Conservation (phyloP, 2,888 invertebrate species). For the Amblyteles armatorius region DNA sequence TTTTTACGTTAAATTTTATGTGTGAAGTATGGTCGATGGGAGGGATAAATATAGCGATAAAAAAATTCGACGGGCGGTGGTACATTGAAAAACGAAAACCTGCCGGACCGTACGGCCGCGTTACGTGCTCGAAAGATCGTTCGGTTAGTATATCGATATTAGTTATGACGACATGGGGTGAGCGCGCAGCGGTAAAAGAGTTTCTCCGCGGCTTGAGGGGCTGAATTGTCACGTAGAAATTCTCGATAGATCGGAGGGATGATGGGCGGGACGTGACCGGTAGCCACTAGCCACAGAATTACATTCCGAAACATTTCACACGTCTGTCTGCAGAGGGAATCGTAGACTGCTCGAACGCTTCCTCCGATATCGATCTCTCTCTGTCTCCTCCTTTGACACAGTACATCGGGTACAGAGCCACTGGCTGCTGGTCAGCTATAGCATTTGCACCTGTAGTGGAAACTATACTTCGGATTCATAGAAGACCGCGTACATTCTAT, state of each 20-base stretch:
- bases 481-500: background rate
- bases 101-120: background rate
- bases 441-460: slow-evolving; percentile 7
- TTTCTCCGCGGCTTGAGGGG: background rate
- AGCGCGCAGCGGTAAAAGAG: background rate
- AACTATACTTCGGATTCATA: background rate
- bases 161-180: background rate
- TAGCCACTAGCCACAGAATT: slow-evolving; percentile 19
- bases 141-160: background rate
- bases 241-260: background rate
- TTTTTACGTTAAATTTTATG: background rate
- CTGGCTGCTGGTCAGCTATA: background rate
- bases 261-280: background rate
- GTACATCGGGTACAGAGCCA: background rate
- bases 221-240: slow-evolving; percentile 9
- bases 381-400: background rate
- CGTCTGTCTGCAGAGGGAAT: slow-evolving; percentile 2
- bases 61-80: background rate
- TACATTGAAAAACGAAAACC: too few relatives aligned
- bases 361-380: slow-evolving; percentile 33
- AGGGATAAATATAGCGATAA: background rate
- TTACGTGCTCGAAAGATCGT: slow-evolving; percentile 1
- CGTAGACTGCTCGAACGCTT: slow-evolving; percentile 8
- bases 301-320: slow-evolving; percentile 34
- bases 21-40: too few relatives aligned